Evolutionary conservation across 2,113 vertebrate species (phyloP).

Genomic region (Phylloscopus whistleri): DNA sequence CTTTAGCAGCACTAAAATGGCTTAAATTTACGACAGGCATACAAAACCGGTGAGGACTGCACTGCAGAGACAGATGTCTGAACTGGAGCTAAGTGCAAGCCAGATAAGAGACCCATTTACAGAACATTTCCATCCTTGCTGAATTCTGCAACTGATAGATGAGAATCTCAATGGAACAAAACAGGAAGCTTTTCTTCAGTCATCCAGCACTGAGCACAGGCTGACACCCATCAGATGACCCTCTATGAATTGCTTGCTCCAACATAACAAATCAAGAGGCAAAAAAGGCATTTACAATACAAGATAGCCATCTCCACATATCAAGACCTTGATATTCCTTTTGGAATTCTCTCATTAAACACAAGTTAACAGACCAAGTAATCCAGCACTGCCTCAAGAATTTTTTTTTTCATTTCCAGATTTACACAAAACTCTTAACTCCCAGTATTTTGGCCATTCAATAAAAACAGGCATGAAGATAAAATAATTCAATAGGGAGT

Average conservation of each 20-base stretch:
- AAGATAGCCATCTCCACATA: neutral
- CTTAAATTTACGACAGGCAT: neutral
- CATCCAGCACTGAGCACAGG: neutral
- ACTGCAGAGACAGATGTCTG: constrained; percentile 11
- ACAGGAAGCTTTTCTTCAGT: constrained; percentile 41
- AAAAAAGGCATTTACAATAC: neutral
- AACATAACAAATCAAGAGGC: neutral
- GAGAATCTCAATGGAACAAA: constrained; percentile 12
- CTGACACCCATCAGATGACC: constrained; percentile 24
- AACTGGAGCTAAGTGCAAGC: neutral
- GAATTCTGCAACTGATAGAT: neutral
- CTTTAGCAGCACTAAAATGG: neutral
- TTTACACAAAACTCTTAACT: neutral
- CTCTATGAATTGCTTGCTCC: neutral
- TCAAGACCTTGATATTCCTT: neutral
- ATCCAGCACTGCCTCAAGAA: neutral
- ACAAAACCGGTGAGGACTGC: neutral
- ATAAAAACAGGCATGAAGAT: neutral
- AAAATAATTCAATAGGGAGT: neutral
- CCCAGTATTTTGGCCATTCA: neutral
- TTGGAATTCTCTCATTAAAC: neutral
- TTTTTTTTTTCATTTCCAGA: neutral
- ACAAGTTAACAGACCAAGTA: neutral
- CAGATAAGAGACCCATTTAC: constrained; percentile 33
- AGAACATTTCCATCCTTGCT: constrained; percentile 1